Percentiles rank a stretch among this genome's conserved stretches.
Conservation (phyloP, 1,140 invertebrate species). For the Saccostrea echinata region DNA sequence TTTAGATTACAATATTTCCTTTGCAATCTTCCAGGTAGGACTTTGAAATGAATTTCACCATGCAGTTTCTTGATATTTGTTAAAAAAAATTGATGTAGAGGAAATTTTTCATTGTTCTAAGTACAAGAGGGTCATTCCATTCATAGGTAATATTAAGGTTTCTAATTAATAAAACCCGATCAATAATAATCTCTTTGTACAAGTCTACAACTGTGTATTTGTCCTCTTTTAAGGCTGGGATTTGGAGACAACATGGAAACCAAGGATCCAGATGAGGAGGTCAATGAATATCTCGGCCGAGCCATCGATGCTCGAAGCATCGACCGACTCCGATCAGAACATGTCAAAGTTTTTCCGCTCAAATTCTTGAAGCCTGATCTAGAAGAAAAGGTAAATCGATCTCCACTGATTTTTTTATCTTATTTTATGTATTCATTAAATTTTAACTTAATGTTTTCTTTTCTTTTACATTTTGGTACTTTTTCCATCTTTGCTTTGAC, state of each 20-base stretch:
- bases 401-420: neutral
- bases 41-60: no score
- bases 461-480: neutral
- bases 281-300: slow-evolving; percentile 95
- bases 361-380: slow-evolving; percentile 89
- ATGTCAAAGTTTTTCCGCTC: slow-evolving; percentile 91
- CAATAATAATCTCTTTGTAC: no score
- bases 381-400: slow-evolving; percentile 88
- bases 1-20: no score
- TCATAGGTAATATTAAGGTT: no score
- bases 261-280: slow-evolving; percentile 91
- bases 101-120: no score
- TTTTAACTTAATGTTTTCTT: neutral
- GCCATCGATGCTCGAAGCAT: slow-evolving; percentile 97
- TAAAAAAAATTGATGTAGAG: no score
- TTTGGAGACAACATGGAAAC: slow-evolving; percentile 80
- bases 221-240: slow-evolving; percentile 83
- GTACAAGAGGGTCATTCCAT: no score
- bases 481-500: neutral
- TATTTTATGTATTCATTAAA: neutral
- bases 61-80: no score
- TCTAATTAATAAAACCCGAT: no score
- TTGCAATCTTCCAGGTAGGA: no score
- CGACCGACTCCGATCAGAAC: slow-evolving; percentile 90
- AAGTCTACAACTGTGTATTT: neutral